These are phyloP conservation scores for Biston stratarius DNA, from an alignment of 2,888 invertebrate species.

Conservation along the genomic window DNA sequence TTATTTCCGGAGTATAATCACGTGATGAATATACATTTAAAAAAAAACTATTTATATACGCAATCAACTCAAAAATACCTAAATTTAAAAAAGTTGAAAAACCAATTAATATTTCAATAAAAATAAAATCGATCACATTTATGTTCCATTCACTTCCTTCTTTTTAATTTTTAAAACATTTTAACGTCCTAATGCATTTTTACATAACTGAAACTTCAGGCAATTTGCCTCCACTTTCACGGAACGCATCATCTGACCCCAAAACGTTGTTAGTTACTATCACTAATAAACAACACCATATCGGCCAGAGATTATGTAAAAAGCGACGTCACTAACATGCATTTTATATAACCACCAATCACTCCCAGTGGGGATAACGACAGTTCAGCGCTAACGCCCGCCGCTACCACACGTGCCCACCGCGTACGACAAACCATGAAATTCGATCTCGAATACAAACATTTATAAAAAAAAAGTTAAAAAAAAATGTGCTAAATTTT, in stretches of 20 bases:
- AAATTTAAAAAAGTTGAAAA: background rate
- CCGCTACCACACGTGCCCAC: conserved; percentile 49
- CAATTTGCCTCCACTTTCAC: conserved; percentile 5
- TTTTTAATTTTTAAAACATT: background rate
- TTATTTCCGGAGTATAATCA: no score
- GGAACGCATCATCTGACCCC: conserved; percentile 50
- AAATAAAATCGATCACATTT: background rate
- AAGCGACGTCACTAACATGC: conserved; percentile 56
- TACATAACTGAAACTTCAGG: conserved; percentile 20
- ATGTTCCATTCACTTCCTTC: background rate
- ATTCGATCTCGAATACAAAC: conserved; percentile 39
- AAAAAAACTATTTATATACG: no score
- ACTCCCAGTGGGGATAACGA: conserved; percentile 36
- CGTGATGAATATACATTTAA: no score
- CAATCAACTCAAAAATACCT: no score
- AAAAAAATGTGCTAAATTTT: conserved; percentile 59
- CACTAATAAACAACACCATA: conserved; percentile 53
- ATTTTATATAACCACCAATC: conserved; percentile 59
- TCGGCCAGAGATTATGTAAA: conserved; percentile 53
- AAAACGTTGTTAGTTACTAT: conserved; percentile 56
- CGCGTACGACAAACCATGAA: conserved; percentile 53
- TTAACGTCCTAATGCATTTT: background rate
- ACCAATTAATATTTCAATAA: background rate
- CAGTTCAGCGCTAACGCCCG: conserved; percentile 51
- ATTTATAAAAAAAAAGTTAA: conserved; percentile 2